These are phyloP conservation scores for Cottoperca gobio DNA, from an alignment of 2,797 vertebrate genomes.

Conservation along the genomic window DNA sequence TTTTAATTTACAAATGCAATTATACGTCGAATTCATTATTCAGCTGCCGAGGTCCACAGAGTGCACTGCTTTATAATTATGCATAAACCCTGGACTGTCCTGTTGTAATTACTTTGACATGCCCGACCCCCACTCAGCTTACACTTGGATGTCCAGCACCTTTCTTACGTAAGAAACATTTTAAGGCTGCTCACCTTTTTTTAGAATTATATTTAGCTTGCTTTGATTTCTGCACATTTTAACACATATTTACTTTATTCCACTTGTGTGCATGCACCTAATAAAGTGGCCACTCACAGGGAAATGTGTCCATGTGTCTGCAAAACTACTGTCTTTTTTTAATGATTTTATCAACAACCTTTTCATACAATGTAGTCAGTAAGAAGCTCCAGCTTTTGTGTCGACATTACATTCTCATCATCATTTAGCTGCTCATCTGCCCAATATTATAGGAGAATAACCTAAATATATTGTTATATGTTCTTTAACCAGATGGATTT, in stretches of 20 bases:
- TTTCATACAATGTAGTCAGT: neutral
- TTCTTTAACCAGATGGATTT: neutral
- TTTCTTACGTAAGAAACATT: conserved; percentile 29
- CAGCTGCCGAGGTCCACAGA: conserved; percentile 65
- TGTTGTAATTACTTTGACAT: conserved; percentile 81
- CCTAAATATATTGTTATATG: neutral
- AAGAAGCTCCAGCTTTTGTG: neutral
- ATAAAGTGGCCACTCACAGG: neutral
- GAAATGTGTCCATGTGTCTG: neutral
- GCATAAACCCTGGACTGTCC: conserved; percentile 72
- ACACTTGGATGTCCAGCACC: conserved; percentile 29
- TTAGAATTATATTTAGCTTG: neutral
- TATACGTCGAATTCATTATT: conserved; percentile 83
- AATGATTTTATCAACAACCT: neutral
- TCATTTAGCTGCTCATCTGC: neutral
- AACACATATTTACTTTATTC: neutral
- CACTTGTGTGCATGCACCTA: neutral
- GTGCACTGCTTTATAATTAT: conserved; percentile 77
- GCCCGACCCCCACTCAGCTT: conserved; percentile 38
- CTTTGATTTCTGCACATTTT: conserved; percentile 1
- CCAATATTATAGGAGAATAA: neutral
- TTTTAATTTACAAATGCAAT: conserved; percentile 90
- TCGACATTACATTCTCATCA: neutral
- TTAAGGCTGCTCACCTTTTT: conserved; percentile 4
- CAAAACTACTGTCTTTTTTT: neutral